phyloP scores from a whole-genome alignment of 2,888 invertebrate species.

The Limnephilus marmoratus region DNA sequence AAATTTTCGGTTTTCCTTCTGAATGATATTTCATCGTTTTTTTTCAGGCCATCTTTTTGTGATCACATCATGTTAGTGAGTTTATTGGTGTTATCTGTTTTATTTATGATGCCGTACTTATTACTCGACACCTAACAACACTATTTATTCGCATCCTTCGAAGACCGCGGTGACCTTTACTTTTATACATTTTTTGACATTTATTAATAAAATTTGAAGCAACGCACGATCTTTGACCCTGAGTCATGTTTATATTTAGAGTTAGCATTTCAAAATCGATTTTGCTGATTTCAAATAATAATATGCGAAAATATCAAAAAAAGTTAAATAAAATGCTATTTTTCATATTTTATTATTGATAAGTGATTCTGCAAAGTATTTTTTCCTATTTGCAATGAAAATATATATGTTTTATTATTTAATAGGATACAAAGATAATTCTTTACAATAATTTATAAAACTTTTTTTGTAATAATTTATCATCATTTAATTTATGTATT shows the following conservation, averaged over 20 bases:
- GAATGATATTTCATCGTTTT: not conserved
- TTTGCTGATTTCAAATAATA: not conserved
- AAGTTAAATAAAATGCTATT: not conserved
- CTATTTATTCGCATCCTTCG: constrained; percentile 6
- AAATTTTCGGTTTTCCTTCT: not conserved
- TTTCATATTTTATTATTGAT: not conserved
- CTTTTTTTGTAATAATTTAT: not conserved
- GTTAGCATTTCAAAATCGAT: constrained; percentile 15
- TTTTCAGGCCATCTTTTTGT: not conserved
- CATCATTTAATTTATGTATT: not conserved
- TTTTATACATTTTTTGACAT: constrained; percentile 9
- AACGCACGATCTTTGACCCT: constrained; percentile 27
- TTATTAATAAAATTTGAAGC: constrained; percentile 37
- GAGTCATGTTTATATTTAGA: constrained; percentile 19
- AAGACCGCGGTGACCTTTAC: constrained; percentile 17
- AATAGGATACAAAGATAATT: not conserved
- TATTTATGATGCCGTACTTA: not conserved
- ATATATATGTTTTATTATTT: not conserved
- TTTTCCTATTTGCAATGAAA: not conserved
- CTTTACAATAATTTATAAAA: not conserved
- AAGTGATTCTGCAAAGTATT: not conserved
- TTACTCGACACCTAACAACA: not conserved
- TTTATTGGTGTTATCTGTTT: not conserved
- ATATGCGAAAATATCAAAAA: not conserved
- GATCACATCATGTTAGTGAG: not conserved